Evolutionary conservation across 2,888 invertebrate species (phyloP).

Genomic region (Amphimallon solstitiale): DNA sequence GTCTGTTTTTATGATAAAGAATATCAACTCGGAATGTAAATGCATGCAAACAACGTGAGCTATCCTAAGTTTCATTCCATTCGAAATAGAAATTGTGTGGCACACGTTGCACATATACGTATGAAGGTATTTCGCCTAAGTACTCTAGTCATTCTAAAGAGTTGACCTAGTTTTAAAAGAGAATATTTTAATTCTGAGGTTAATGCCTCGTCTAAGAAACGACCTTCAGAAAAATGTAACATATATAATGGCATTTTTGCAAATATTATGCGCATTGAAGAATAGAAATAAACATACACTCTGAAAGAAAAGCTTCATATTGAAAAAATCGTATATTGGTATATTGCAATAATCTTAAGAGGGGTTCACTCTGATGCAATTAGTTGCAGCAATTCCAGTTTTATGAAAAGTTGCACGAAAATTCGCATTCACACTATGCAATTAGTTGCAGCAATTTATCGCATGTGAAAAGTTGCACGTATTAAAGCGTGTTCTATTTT

Average conservation of each 20-base stretch:
- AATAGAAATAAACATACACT: too few species aligned
- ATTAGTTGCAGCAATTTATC: too few species aligned
- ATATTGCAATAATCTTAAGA: too few species aligned
- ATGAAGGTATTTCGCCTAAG: too few species aligned
- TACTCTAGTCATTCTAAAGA: background rate
- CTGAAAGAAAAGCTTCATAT: too few species aligned
- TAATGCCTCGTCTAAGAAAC: slow-evolving; percentile 3
- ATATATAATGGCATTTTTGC: background rate
- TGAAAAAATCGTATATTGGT: too few species aligned
- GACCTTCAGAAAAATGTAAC: background rate
- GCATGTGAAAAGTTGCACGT: too few species aligned
- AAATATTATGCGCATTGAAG: background rate
- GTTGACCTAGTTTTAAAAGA: background rate
- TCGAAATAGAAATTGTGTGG: background rate
- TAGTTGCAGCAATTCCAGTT: too few species aligned
- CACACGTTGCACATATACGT: background rate
- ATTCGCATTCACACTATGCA: too few species aligned
- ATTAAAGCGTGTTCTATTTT: too few species aligned
- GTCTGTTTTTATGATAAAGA: background rate
- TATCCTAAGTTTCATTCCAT: background rate
- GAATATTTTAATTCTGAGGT: background rate
- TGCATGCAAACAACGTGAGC: background rate
- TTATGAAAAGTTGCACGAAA: too few species aligned
- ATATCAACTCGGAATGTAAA: background rate
- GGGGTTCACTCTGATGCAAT: too few species aligned